Percentiles rank a stretch among this genome's conserved stretches.
phyloP scores from a whole-genome alignment of 2,888 invertebrate species.

The Lasioglossum leucozonium region DNA sequence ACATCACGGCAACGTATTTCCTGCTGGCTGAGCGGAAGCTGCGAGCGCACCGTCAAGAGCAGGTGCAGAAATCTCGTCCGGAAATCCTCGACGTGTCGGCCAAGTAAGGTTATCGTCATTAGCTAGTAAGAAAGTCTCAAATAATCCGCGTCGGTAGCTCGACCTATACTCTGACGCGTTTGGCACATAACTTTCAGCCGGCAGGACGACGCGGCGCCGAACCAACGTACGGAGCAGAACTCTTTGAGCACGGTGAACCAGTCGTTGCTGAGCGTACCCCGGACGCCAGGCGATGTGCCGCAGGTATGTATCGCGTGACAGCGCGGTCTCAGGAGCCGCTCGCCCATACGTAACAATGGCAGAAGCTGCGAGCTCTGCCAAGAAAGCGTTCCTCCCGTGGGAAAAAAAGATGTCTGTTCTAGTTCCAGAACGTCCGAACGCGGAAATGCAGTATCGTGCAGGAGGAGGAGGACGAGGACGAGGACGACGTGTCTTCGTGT shows the following conservation, averaged over 20 bases:
- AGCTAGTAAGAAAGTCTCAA: background rate
- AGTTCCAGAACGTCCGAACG: slow-evolving; percentile 86
- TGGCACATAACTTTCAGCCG: slow-evolving; percentile 67
- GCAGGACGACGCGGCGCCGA: slow-evolving; percentile 73
- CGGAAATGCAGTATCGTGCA: slow-evolving; percentile 97
- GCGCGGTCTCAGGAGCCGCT: background rate
- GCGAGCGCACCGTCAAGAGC: slow-evolving; percentile 90
- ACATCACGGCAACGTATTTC: slow-evolving; percentile 99
- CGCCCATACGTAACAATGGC: background rate
- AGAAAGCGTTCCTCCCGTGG: slow-evolving; percentile 5
- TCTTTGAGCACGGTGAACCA: slow-evolving; percentile 80
- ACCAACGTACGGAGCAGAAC: slow-evolving; percentile 76
- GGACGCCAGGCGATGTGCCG: slow-evolving; percentile 89
- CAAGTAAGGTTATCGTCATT: slow-evolving; percentile 69
- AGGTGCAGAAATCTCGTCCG: slow-evolving; percentile 85
- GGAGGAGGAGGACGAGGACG: slow-evolving; percentile 96
- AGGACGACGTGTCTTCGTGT: slow-evolving; percentile 89
- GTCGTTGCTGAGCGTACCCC: slow-evolving; percentile 87
- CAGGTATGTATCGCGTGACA: slow-evolving; percentile 85
- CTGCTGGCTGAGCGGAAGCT: slow-evolving; percentile 97
- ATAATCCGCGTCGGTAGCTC: background rate
- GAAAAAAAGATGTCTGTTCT: slow-evolving; percentile 23
- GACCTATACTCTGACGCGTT: background rate
- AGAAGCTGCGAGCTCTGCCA: slow-evolving; percentile 10
- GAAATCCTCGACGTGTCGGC: slow-evolving; percentile 82